phyloP scores from a whole-genome alignment of 2,797 vertebrate species.

The Sebastes minor region DNA sequence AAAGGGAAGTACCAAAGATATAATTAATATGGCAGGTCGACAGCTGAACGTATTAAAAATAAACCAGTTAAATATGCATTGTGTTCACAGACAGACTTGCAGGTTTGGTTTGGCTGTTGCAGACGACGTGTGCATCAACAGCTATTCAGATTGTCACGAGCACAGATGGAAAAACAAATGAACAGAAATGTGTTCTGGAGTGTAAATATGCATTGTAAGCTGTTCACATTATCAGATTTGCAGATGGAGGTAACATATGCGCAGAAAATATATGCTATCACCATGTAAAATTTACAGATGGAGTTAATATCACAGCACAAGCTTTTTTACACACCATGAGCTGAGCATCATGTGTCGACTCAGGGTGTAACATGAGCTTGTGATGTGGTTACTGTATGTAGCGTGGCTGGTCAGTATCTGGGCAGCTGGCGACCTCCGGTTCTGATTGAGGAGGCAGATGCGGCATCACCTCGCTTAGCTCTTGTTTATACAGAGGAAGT shows the following conservation, averaged over 20 bases:
- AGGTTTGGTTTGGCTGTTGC: background rate
- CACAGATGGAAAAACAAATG: slow-evolving; percentile 63
- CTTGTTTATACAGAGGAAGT: slow-evolving; percentile 61
- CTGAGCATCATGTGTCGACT: background rate
- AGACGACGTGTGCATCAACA: slow-evolving; percentile 27
- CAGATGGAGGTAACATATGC: slow-evolving; percentile 66
- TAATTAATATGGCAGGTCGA: background rate
- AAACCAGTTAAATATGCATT: slow-evolving; percentile 6
- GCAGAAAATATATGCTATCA: slow-evolving; percentile 28
- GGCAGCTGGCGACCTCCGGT: slow-evolving; percentile 15
- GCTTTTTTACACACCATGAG: slow-evolving; percentile 13
- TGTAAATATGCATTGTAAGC: slow-evolving; percentile 63
- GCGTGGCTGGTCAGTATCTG: background rate
- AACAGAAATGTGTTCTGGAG: slow-evolving; percentile 45
- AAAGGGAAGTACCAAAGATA: background rate
- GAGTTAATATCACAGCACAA: slow-evolving; percentile 23
- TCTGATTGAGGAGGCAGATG: slow-evolving; percentile 20
- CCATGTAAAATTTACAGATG: slow-evolving; percentile 39
- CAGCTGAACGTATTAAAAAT: background rate
- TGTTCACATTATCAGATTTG: slow-evolving; percentile 42
- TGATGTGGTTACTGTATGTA: background rate
- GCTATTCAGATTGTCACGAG: slow-evolving; percentile 30
- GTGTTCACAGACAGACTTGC: background rate
- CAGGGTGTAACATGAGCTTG: background rate
- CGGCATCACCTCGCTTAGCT: slow-evolving; percentile 40